Percentiles rank a stretch among this genome's conserved stretches.
These are phyloP conservation scores for Apamea sordens DNA, from an alignment of 2,888 invertebrate genomes.

Conservation along the genomic window DNA sequence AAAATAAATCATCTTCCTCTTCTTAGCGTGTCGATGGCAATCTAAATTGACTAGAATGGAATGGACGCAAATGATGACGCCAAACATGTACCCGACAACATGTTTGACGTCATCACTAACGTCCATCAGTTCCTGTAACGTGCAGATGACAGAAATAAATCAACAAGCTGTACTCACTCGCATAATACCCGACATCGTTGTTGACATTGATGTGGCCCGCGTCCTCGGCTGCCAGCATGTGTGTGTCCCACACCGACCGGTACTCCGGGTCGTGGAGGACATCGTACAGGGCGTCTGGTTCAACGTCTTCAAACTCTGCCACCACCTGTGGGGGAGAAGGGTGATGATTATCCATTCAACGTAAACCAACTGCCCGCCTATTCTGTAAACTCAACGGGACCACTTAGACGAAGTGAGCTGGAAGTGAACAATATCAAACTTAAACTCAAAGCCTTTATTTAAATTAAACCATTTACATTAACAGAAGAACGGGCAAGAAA, in stretches of 20 bases:
- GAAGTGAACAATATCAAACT: not conserved
- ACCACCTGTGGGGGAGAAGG: conserved; percentile 80
- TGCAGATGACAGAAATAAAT: not conserved
- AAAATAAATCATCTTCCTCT: too few relatives aligned
- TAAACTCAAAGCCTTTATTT: not conserved
- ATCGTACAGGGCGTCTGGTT: conserved; percentile 94
- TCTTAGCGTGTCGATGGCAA: too few relatives aligned
- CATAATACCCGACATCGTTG: conserved; percentile 98
- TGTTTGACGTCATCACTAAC: too few relatives aligned
- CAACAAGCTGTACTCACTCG: conserved; percentile 91
- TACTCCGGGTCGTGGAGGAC: conserved; percentile 97
- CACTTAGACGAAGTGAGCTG: not conserved
- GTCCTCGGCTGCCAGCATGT: conserved; percentile 96
- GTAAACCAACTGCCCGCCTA: not conserved
- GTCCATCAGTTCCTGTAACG: too few relatives aligned
- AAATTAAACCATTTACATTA: not conserved
- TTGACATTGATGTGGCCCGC: conserved; percentile 97
- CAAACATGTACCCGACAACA: too few relatives aligned
- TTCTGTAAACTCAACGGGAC: not conserved
- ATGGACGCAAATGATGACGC: too few relatives aligned
- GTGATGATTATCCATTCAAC: not conserved
- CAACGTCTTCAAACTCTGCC: conserved; percentile 93
- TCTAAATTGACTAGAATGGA: too few relatives aligned
- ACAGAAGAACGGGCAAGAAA: not conserved
- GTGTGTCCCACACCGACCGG: conserved; percentile 96